These are phyloP conservation scores for Emys orbicularis DNA, from an alignment of 2,797 vertebrate genomes.

Conservation along the genomic window DNA sequence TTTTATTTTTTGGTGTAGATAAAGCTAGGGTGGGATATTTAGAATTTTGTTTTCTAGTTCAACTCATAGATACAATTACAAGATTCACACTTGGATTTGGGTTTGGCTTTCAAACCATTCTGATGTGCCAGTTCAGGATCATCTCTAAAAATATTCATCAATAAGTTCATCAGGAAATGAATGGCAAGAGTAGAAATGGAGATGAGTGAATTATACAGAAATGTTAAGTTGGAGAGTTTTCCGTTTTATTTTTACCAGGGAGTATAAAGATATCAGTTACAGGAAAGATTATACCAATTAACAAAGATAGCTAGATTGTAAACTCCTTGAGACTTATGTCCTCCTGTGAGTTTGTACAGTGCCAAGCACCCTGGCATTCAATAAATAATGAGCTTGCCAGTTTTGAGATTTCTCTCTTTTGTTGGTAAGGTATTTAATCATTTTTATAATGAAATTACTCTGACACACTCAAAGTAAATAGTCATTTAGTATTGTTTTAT, in stretches of 20 bases:
- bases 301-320: background rate
- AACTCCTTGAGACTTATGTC: background rate
- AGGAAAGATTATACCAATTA: background rate
- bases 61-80: background rate
- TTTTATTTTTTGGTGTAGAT: background rate
- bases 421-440: constrained; percentile 53
- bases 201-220: background rate
- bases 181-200: background rate
- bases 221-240: background rate
- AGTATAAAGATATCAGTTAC: background rate
- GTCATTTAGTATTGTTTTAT: background rate
- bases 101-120: background rate
- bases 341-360: rapidly evolving
- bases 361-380: background rate
- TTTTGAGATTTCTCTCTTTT: background rate
- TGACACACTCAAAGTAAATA: background rate
- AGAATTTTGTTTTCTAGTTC: background rate
- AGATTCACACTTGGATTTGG: background rate
- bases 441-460: background rate
- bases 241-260: background rate
- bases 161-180: background rate
- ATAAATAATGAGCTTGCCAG: background rate
- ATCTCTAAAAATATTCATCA: constrained; percentile 5
- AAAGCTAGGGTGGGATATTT: background rate
- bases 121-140: background rate